These are phyloP conservation scores for Drosophila grimshawi DNA, from an alignment of 1,140 invertebrate genomes.

Conservation along the genomic window DNA sequence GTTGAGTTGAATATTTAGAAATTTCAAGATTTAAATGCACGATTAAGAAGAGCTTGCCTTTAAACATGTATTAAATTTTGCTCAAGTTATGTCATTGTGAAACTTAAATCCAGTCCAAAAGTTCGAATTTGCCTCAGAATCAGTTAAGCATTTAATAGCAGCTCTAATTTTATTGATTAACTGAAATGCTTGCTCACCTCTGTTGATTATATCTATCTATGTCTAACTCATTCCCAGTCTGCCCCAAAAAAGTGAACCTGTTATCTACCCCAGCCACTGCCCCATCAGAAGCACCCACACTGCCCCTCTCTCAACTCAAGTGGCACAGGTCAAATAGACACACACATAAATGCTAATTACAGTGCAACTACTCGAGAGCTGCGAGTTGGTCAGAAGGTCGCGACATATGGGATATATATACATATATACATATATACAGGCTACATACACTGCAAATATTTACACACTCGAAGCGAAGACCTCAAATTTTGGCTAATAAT, in stretches of 20 bases:
- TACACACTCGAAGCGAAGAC: constrained; percentile 42
- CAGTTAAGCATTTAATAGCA: not conserved
- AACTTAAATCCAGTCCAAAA: too few species aligned
- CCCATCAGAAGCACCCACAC: not conserved
- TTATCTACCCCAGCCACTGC: constrained; percentile 45
- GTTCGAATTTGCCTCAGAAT: too few species aligned
- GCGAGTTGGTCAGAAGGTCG: constrained; percentile 32
- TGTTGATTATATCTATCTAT: constrained; percentile 1
- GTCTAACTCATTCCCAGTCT: too few species aligned
- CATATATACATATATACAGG: not conserved
- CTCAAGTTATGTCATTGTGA: too few species aligned
- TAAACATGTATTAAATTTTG: too few species aligned
- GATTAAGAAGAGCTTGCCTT: too few species aligned
- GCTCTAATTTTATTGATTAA: constrained; percentile 23
- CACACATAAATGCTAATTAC: constrained; percentile 80
- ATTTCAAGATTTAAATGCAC: too few species aligned
- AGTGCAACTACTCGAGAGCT: constrained; percentile 48
- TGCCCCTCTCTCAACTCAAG: not conserved
- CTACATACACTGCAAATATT: constrained; percentile 64
- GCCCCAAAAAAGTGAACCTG: constrained; percentile 16
- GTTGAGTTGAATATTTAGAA: too few species aligned
- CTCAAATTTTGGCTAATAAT: constrained; percentile 75
- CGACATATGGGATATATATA: constrained; percentile 69
- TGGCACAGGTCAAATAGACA: constrained; percentile 50
- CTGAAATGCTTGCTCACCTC: constrained; percentile 14